Evolutionary conservation across 2,888 invertebrate species (phyloP).

Genomic region (Emesis castigata): DNA sequence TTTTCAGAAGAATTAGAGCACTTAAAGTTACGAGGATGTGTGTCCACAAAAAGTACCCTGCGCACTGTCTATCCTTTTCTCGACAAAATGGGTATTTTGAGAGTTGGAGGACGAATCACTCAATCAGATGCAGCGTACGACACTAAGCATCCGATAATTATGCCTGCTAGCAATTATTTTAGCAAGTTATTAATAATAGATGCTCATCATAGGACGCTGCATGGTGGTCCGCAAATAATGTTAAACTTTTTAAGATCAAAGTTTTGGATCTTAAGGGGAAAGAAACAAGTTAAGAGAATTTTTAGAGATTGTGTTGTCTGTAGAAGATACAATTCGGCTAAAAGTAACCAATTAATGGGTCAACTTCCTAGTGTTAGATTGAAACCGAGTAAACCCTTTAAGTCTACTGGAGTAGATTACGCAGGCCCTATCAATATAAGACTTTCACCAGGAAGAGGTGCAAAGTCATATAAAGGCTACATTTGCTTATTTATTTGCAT

Average conservation of each 20-base stretch:
- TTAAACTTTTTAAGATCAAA: conserved; percentile 33
- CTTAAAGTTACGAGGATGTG: not conserved
- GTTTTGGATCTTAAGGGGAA: conserved; percentile 47
- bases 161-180: conserved; percentile 18
- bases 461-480: conserved; percentile 37
- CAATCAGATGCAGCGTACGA: not conserved
- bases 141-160: conserved; percentile 30
- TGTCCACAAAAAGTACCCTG: not conserved
- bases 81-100: not conserved
- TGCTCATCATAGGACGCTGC: conserved; percentile 58
- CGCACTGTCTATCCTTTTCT: not conserved
- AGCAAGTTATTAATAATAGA: conserved; percentile 50
- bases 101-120: not conserved
- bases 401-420: conserved; percentile 48
- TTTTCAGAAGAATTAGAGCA: not conserved
- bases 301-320: conserved; percentile 48
- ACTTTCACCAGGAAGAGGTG: conserved; percentile 51
- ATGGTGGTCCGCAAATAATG: conserved; percentile 62
- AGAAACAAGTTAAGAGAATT: conserved; percentile 29
- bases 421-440: conserved; percentile 53
- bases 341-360: conserved; percentile 52
- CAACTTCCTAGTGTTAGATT: conserved; percentile 48
- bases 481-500: too few species aligned
- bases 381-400: conserved; percentile 38
- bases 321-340: conserved; percentile 18